These are phyloP conservation scores for Glandiceps talaboti DNA, from an alignment of 53 echinoderm and acorn worm genomes.

Conservation along the genomic window DNA sequence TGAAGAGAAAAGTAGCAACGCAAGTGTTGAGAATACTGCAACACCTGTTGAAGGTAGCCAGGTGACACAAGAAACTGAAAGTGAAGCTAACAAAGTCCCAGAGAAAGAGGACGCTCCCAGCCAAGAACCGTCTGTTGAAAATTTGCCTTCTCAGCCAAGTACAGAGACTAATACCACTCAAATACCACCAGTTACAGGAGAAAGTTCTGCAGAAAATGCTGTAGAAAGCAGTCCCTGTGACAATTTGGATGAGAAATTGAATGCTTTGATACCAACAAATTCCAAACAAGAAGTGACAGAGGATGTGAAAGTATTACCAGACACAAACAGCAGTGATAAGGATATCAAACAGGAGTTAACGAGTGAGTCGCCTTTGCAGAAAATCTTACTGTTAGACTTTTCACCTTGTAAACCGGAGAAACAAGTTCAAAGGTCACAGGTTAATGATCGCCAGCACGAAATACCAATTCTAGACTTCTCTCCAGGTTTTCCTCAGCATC, in stretches of 20 bases:
- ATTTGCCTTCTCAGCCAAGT: too few species aligned
- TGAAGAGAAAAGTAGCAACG: too few species aligned
- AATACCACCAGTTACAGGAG: too few species aligned
- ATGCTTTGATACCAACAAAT: not conserved
- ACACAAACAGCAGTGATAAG: not conserved
- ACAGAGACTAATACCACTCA: too few species aligned
- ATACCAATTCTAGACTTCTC: not conserved
- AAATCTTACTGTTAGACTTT: constrained; percentile 8
- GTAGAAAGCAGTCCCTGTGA: too few species aligned
- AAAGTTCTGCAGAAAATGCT: too few species aligned
- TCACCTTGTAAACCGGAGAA: not conserved
- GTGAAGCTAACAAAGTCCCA: too few species aligned
- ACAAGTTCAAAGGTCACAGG: not conserved
- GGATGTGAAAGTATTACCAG: not conserved
- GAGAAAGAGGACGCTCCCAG: not conserved
- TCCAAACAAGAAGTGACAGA: not conserved
- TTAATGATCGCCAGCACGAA: not conserved
- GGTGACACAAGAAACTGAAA: too few species aligned
- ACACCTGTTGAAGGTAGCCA: too few species aligned
- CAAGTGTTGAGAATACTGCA: too few species aligned
- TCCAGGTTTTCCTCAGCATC: not conserved
- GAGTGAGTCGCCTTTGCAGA: constrained; percentile 1
- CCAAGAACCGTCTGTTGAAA: not conserved
- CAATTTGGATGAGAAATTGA: not conserved
- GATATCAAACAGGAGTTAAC: not conserved